These are phyloP conservation scores for Abrostola triplasia DNA, from an alignment of 2,888 invertebrate genomes.

Conservation along the genomic window DNA sequence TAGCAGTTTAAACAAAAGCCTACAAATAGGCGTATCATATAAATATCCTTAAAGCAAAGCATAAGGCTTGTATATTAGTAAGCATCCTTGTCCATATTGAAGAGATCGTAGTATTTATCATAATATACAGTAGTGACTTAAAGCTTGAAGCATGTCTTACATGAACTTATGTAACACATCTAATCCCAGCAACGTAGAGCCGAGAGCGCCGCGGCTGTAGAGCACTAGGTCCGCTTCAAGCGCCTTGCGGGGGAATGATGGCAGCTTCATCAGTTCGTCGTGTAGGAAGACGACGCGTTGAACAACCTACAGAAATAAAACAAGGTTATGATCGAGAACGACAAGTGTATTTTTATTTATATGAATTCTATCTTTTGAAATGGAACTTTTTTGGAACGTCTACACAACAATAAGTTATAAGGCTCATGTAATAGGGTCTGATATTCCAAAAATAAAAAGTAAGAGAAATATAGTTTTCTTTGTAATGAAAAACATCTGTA, in stretches of 20 bases:
- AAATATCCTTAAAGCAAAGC: no score
- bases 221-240: conserved; percentile 98
- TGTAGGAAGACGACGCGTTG: conserved; percentile 99
- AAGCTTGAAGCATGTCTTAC: conserved; percentile 67
- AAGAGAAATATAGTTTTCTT: no score
- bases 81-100: no score
- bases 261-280: conserved; percentile 99
- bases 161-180: conserved; percentile 99
- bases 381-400: no score
- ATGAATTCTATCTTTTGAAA: neutral
- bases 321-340: neutral
- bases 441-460: no score
- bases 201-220: conserved; percentile 96
- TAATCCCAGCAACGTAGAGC: conserved; percentile 96
- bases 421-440: no score
- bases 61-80: no score
- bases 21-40: no score
- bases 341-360: neutral
- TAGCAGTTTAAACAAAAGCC: neutral
- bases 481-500: no score
- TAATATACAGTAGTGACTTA: no score
- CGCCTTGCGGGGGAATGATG: conserved; percentile 99
- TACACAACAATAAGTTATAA: no score
- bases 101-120: no score
- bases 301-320: conserved; percentile 90